Conservation (phyloP, 2,113 vertebrate species). For the Himantopus leucocephalus region DNA sequence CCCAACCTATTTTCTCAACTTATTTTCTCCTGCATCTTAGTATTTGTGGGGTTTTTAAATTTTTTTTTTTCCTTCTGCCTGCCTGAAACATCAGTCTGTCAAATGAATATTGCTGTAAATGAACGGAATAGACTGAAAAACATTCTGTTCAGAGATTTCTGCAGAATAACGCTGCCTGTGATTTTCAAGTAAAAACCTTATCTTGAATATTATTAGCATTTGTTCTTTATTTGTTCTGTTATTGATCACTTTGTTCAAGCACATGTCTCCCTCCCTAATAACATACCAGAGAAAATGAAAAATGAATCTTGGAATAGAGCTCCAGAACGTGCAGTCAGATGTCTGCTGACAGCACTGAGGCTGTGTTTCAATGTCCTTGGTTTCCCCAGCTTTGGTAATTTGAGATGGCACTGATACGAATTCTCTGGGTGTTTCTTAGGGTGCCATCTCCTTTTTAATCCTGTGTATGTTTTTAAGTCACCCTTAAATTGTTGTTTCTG, state of each 20-base stretch:
- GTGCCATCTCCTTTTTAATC: neutral
- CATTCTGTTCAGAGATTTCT: neutral
- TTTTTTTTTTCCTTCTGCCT: neutral
- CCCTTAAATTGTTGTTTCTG: neutral
- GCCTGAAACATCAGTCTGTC: neutral
- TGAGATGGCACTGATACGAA: neutral
- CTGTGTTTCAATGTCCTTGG: fast-evolving
- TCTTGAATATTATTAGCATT: conserved; percentile 12
- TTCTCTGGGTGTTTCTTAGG: neutral
- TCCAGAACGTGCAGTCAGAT: neutral
- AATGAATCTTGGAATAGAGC: neutral
- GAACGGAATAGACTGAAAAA: neutral
- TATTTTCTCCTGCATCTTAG: neutral
- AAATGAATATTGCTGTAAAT: neutral
- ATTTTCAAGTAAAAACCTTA: conserved; percentile 1
- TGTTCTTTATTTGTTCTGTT: conserved; percentile 12
- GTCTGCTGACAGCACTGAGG: neutral
- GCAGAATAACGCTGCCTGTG: neutral
- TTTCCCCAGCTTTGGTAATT: neutral
- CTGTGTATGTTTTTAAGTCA: neutral
- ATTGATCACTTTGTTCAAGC: conserved; percentile 21
- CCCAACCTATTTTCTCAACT: neutral
- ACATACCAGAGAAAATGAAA: conserved; percentile 18
- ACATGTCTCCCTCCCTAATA: neutral
- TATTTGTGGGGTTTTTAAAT: neutral